A percentile compares a stretch with the other conserved stretches of the same genome.
phyloP scores from a whole-genome alignment of 2,888 invertebrate genomes.

The Orgyia antiqua region DNA sequence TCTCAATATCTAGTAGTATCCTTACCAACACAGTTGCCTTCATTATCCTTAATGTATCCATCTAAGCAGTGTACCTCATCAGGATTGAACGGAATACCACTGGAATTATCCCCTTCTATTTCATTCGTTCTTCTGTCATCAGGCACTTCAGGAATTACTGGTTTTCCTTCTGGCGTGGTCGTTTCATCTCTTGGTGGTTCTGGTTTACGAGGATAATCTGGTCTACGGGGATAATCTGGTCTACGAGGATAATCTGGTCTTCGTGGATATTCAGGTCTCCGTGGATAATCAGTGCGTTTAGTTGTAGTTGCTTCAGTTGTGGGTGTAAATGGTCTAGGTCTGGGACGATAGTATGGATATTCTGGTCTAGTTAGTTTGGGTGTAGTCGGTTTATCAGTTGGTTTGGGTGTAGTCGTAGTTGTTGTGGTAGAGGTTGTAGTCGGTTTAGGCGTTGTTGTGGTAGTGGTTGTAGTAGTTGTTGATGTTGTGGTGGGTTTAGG shows the following conservation, averaged over 20 bases:
- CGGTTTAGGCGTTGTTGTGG: conserved; percentile 16
- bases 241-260: conserved; percentile 12
- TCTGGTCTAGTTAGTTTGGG: conserved; percentile 7
- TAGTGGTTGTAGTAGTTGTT: conserved; percentile 24
- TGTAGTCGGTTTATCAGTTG: background rate
- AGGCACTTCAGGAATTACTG: conserved; percentile 20
- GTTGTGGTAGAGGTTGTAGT: conserved; percentile 15
- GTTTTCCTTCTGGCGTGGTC: conserved; percentile 6
- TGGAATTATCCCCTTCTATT: conserved; percentile 23
- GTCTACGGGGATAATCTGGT: conserved; percentile 17
- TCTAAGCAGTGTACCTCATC: conserved; percentile 58
- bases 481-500: conserved; percentile 22
- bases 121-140: conserved; percentile 26
- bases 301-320: conserved; percentile 6
- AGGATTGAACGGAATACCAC: conserved; percentile 31
- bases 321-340: conserved; percentile 14
- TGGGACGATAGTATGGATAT: conserved; percentile 22
- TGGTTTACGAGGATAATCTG: conserved; percentile 16
- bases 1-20: too few relatives aligned
- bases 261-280: conserved; percentile 9
- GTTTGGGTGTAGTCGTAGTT: conserved; percentile 13
- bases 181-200: conserved; percentile 8
- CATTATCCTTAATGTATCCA: conserved; percentile 74
- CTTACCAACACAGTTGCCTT: conserved; percentile 79
- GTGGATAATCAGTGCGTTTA: too few relatives aligned